Evolutionary conservation across 2,888 invertebrate species (phyloP), one percentile per base, ranked within the genome.

Genomic region (Eumacrocentrus americanus): DNA sequence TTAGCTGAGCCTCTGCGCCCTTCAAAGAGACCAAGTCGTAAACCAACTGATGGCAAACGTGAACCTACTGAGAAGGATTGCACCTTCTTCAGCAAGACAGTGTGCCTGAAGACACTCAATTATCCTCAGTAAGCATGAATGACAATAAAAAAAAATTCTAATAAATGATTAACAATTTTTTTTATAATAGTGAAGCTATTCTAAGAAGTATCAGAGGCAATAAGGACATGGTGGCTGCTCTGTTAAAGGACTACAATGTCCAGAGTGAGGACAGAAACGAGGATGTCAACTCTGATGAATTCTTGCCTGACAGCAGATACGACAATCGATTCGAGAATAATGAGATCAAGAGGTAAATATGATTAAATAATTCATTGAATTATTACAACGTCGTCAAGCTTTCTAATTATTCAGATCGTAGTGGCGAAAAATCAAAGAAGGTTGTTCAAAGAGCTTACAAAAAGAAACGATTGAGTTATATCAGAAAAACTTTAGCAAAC

Each of bases 21-120:
- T 9, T 47, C 70, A 12, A 67, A 63, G n/a, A 70, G 76, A 61
- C 75, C 80, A 20, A 61, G 68, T 25, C 76, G 77, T 63, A 67
- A 75, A 47, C 79, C 58, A 16, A 63, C 60, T 54, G 25, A 54
- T 53, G 65, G 81, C 72, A 57, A 72, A 58, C 72, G 75, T 44
- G 71, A 71, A 42, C 78, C 80, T 2, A 72, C 82, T 7, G 76
- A 78, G 57, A 68, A 78, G 70, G 73, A 84, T 52, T 89, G 90
- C 72, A 89, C 89, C 71, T 84, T 88, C 64, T 90, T 91, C 71
- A 87, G 89, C 2, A 88, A 88, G 70, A 88, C 87, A 2, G 82
- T 92, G 70, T 92, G 92, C 74, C 82, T 92, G 53, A 87, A 88
- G 64, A 85, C 88, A 18, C 85, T 85, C 7, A 89, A 91, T 75